Conservation (phyloP, 2,113 vertebrate species). For the Arenaria interpres region DNA sequence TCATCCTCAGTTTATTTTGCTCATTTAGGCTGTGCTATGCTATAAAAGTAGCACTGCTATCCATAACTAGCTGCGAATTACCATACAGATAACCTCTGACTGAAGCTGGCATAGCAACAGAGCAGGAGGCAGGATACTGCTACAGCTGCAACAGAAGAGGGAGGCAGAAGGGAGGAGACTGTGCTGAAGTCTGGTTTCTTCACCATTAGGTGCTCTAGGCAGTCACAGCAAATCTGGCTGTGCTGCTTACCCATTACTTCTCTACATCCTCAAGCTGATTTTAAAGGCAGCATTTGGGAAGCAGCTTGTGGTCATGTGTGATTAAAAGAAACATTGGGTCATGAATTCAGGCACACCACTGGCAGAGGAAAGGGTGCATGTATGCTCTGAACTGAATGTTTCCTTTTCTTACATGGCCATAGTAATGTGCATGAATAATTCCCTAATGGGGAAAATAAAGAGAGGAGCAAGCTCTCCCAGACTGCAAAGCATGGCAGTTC, state of each 20-base stretch:
- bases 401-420: neutral
- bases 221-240: neutral
- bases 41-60: neutral
- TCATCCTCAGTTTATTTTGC: neutral
- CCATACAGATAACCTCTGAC: neutral
- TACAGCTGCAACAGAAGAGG: neutral
- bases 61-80: neutral
- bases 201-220: neutral
- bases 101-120: neutral
- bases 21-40: neutral
- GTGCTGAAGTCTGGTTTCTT: neutral
- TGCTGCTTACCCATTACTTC: neutral
- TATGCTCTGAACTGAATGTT: neutral
- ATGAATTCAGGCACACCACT: neutral
- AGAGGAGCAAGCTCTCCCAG: neutral
- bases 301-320: neutral
- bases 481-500: neutral
- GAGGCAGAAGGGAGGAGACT: neutral
- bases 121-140: neutral
- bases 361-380: neutral
- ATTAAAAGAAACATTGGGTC: neutral
- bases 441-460: neutral
- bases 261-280: neutral
- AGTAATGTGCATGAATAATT: neutral
- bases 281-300: neutral